Base-by-base conservation (phyloP, 2,888 invertebrate species). In the Cheilosia vulpina region DNA sequence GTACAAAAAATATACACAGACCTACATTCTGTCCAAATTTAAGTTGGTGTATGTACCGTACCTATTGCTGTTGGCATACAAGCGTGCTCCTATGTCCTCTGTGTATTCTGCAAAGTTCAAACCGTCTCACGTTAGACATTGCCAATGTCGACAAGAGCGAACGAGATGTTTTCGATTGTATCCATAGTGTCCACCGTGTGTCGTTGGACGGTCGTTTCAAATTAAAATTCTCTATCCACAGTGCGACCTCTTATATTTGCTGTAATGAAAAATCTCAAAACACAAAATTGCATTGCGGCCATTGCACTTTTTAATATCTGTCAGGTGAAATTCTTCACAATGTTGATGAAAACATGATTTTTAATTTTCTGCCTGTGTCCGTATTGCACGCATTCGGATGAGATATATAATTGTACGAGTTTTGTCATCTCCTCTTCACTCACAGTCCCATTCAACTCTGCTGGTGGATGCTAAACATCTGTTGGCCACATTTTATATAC, bases 401-500 rank as follows among this genome's bases (percentile, higher is more conserved):
- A 34, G 19, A 65, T 58, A 60, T 17, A 79, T 66, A 79, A 66
- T 65, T 79, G 79, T 45, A 66, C 73, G 34, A 73, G 66, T 73
- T 73, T 73, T 79, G 31, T 73, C 79, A 60, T 66, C 45, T 52
- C 60, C 65, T 47, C 58, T 76, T 53, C 55, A 63, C 47, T 52
- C 50, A 21, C 52, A 43, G 52, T 65, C 66, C 11, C 38, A 38
- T 38, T 38, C 38, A 38, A 38, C 66, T 66, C 53, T 72, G 55
- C 57, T 55, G 38, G 38, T 24, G 47, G 62, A 73, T 68, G 66
- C 47, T 55, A 80, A 80, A 80, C 80, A 80, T 80, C 80, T 80
- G 80, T 68, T 80, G 50, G 75, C 80, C 80, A 80, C 68, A 80
- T 75, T 80, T 80, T 62, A 62, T 75, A 27, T 63, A 38, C 55